Base-by-base conservation (phyloP, 1,140 invertebrate species). In the Nymphalis io region DNA sequence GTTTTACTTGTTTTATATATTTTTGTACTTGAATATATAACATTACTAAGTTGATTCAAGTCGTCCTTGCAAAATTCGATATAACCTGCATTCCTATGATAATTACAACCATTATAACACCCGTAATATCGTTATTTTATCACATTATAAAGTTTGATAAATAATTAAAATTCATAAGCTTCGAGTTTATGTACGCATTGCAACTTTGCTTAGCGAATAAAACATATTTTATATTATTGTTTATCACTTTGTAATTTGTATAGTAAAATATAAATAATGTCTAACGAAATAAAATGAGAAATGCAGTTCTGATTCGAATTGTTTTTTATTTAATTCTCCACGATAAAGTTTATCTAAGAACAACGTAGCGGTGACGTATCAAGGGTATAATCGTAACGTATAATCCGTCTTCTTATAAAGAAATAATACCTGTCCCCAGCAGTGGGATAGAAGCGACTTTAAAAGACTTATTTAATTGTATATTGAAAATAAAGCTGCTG, bases 61-160 rank as follows among this genome's bases (percentile, higher is more conserved):
- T 20, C 62, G 62, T 13, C 63, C 53, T 65, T 55, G 63, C 53
- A 15, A 46, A 44, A 65, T 42, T 23, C 48, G 21, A 27, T 18
- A 40, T 42, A 42, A 44, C 33, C 63, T 66, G 42, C 53, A 66
- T 66, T 66, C 55, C 53, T 66, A 66, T 66, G 63, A 23, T 58
- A 66, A 66, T 58, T 44, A 58, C 33, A 44, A 44, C 13, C 63
- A 33, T 59, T 58, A 66, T 33, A 46, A 66, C 15, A 55, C 8
- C 21, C 23, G 55, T 44, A 66, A 66, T 66, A 66, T 66, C 42
- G 33, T 53, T 51, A 27, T 63, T 63, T 63, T 63, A 53, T 63
- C 23, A 63, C 60, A 53, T 40, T 48, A 27, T 55, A 39, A 63
- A 46, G 60, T 63, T 63, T 39, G 27, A 48, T 63, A 38, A 15